phyloP scores from a whole-genome alignment of 2,797 vertebrate genomes.

The Salmo trutta region DNA sequence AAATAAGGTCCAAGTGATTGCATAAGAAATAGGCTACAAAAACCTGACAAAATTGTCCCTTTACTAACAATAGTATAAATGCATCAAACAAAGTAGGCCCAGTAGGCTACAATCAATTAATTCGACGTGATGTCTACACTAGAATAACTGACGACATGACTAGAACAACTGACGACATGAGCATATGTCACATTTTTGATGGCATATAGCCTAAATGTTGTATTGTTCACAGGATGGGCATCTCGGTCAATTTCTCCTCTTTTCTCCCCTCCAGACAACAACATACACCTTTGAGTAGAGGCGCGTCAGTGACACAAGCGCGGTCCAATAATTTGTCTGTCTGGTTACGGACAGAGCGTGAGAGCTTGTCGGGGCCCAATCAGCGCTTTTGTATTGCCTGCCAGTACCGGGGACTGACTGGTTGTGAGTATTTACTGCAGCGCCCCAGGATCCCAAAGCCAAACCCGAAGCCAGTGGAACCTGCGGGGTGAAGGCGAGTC shows the following conservation, averaged over 20 bases:
- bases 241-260: conserved; percentile 19
- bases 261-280: conserved; percentile 51
- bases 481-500: conserved; percentile 56
- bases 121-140: neutral
- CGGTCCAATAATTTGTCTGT: conserved; percentile 48
- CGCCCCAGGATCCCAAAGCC: conserved; percentile 53
- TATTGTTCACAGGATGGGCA: conserved; percentile 15
- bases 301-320: conserved; percentile 49
- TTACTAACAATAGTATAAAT: no score
- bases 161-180: neutral
- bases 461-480: conserved; percentile 57
- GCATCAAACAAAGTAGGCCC: neutral
- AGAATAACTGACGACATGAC: neutral
- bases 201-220: neutral
- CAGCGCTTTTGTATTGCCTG: conserved; percentile 54
- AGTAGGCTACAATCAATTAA: neutral
- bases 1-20: neutral
- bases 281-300: conserved; percentile 50
- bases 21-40: neutral
- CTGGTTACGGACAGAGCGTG: conserved; percentile 32
- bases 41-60: neutral
- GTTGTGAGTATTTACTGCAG: conserved; percentile 55
- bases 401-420: conserved; percentile 55
- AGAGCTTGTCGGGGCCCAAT: conserved; percentile 50
- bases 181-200: neutral